A percentile compares a stretch with the other conserved stretches of the same genome.
Conservation (phyloP, 2,888 invertebrate genomes). For the Nomada lathburiana region DNA sequence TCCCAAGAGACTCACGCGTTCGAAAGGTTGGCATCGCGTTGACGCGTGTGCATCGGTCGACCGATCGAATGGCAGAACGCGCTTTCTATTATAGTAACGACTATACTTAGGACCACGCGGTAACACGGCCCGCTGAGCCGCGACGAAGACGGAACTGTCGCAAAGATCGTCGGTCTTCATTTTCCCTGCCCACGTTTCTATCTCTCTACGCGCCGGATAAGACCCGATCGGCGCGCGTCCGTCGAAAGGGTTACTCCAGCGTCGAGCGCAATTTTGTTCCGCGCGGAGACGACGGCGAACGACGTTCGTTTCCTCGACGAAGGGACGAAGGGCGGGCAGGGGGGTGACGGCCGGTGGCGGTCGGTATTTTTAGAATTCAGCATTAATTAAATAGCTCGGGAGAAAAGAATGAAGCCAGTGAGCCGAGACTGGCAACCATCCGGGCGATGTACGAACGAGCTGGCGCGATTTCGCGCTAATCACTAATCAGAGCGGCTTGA, state of each 20-base stretch:
- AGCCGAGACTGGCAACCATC: slow-evolving; percentile 74
- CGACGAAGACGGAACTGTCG: background rate
- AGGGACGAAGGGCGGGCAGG: slow-evolving; percentile 26
- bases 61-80: slow-evolving; percentile 18
- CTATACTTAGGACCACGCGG: slow-evolving; percentile 31
- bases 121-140: background rate
- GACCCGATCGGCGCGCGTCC: background rate
- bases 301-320: slow-evolving; percentile 43
- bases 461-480: slow-evolving; percentile 76
- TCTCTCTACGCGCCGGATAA: background rate
- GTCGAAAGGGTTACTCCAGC: slow-evolving; percentile 58
- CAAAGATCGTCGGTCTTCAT: too few relatives aligned
- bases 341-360: slow-evolving; percentile 49
- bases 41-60: slow-evolving; percentile 34
- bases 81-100: slow-evolving; percentile 39
- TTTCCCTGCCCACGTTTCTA: background rate
- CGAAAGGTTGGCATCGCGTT: slow-evolving; percentile 44
- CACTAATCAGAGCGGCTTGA: slow-evolving; percentile 75
- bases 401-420: slow-evolving; percentile 75
- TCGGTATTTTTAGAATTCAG: slow-evolving; percentile 74
- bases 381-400: slow-evolving; percentile 74
- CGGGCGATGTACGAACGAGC: slow-evolving; percentile 72
- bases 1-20: slow-evolving; percentile 20
- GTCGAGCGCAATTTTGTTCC: slow-evolving; percentile 49
- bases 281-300: slow-evolving; percentile 16